Percentiles rank a stretch among this genome's conserved stretches.
These are phyloP conservation scores for Acanthoscelides obtectus DNA, from an alignment of 2,888 invertebrate species.

Conservation along the genomic window DNA sequence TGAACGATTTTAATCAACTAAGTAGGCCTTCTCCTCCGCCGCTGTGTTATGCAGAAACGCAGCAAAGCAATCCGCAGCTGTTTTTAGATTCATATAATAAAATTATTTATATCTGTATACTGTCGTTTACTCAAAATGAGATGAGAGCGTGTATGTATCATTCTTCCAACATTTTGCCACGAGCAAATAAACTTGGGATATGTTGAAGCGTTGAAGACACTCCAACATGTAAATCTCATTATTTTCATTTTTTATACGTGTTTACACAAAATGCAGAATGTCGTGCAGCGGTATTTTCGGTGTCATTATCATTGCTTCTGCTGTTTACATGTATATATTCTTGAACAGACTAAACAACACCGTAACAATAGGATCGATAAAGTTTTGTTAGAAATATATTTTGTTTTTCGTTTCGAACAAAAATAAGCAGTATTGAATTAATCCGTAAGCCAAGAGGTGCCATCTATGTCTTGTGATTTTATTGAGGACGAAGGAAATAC, in stretches of 20 bases:
- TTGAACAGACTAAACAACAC: neutral
- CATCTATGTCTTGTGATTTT: too few relatives aligned
- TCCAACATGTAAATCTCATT: neutral
- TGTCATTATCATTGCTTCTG: neutral
- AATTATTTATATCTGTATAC: neutral
- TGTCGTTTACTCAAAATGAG: neutral
- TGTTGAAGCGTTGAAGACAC: neutral
- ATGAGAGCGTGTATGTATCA: too few relatives aligned
- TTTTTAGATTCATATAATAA: neutral
- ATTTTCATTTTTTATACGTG: neutral
- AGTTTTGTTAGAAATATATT: too few relatives aligned
- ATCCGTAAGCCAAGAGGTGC: too few relatives aligned
- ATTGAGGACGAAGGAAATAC: too few relatives aligned
- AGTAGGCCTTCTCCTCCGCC: neutral
- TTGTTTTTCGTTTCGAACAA: too few relatives aligned
- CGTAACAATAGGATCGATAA: neutral
- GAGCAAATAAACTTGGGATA: neutral
- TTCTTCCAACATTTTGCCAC: too few relatives aligned
- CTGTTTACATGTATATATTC: neutral
- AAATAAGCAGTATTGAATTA: too few relatives aligned
- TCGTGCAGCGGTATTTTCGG: neutral
- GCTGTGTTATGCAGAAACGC: neutral
- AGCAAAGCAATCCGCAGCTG: neutral
- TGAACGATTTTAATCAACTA: too few relatives aligned
- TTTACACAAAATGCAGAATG: constrained; percentile 1